phyloP scores from a whole-genome alignment of 2,888 invertebrate species.

The Drosophila nr. medialis region DNA sequence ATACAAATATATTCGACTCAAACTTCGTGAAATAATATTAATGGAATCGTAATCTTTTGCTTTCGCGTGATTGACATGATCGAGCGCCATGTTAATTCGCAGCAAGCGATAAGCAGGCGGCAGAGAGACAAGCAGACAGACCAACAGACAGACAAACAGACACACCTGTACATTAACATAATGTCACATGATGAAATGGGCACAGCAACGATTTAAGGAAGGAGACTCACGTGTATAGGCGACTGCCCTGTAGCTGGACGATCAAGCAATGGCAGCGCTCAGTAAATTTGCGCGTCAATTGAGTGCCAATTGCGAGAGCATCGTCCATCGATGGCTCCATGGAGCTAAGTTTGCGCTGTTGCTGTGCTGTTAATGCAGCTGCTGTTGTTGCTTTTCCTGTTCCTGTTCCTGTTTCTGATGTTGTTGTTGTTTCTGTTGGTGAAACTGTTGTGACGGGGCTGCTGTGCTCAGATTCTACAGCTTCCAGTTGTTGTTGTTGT shows the following conservation, averaged over 20 bases:
- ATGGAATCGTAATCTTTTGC: conserved; percentile 28
- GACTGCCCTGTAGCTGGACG: conserved; percentile 74
- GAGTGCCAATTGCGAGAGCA: conserved; percentile 81
- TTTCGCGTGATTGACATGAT: conserved; percentile 67
- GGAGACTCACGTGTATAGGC: conserved; percentile 82
- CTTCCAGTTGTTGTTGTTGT: conserved; percentile 34
- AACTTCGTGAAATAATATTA: conserved; percentile 16
- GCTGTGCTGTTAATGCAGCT: conserved; percentile 44
- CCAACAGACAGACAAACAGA: background rate
- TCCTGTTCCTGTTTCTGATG: conserved; percentile 14
- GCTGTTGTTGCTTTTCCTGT: conserved; percentile 25
- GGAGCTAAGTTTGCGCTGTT: conserved; percentile 71
- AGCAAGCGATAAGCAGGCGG: conserved; percentile 29
- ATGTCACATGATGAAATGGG: conserved; percentile 35
- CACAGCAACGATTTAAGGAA: background rate
- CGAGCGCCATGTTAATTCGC: conserved; percentile 47
- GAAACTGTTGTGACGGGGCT: conserved; percentile 9
- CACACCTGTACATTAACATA: background rate
- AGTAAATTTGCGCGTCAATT: conserved; percentile 76
- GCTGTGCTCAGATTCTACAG: conserved; percentile 14
- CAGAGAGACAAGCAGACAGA: background rate
- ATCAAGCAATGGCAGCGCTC: conserved; percentile 65
- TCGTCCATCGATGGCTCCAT: conserved; percentile 77
- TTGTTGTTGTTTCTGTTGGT: conserved; percentile 27
- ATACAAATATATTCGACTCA: conserved; percentile 7